A percentile compares a stretch with the other conserved stretches of the same genome.
Conservation (phyloP, 2,113 vertebrate genomes). For the Spilogale gracilis region DNA sequence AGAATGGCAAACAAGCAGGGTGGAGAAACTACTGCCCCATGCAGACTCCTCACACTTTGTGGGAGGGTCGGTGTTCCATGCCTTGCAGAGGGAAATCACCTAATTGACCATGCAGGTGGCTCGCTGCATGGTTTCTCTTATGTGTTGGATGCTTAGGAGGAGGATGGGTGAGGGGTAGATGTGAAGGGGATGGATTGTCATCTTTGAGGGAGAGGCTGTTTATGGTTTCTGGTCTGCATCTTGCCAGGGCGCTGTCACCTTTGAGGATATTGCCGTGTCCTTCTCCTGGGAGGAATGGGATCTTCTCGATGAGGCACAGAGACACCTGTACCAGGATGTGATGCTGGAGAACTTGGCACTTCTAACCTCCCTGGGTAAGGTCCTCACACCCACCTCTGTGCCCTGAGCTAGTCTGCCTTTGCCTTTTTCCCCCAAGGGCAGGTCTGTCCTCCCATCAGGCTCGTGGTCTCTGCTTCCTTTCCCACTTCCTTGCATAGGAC, state of each 20-base stretch:
- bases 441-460: not conserved
- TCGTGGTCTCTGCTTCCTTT: not conserved
- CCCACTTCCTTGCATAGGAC: not conserved
- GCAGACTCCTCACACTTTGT: too few species aligned
- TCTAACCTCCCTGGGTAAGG: not conserved
- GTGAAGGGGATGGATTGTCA: too few species aligned
- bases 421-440: not conserved
- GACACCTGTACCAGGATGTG: not conserved
- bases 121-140: not conserved
- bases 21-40: too few species aligned
- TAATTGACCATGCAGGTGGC: too few species aligned
- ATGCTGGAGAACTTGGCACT: not conserved
- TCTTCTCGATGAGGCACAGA: not conserved
- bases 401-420: not conserved
- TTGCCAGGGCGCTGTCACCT: constrained; percentile 19
- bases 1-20: too few species aligned
- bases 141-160: not conserved
- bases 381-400: not conserved
- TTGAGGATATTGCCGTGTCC: constrained; percentile 19
- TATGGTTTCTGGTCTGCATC: not conserved
- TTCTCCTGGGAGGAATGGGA: constrained; percentile 51
- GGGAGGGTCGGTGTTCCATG: too few species aligned
- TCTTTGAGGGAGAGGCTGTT: not conserved
- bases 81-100: too few species aligned
- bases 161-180: not conserved